Evolutionary conservation across 2,888 invertebrate genomes (phyloP), one percentile per base, ranked within the genome.

Genomic region (Nasonovia ribisnigri): DNA sequence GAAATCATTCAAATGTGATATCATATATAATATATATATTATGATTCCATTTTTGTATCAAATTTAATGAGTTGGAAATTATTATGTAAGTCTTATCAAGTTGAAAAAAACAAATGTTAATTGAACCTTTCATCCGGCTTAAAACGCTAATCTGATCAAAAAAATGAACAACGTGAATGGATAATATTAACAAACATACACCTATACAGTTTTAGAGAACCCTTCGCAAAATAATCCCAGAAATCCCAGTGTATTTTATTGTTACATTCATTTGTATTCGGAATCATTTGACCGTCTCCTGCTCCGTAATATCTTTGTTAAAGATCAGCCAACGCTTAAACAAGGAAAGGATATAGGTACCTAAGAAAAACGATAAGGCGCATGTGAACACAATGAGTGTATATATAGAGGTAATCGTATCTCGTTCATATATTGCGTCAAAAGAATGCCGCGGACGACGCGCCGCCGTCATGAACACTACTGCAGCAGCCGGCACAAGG

Each of bases 281-380:
- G 24, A 51, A 43, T 48, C 60, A 67, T 93, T 93, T 93, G 93
- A 93, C 93, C 93, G 86, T 60, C 67, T 86, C 29, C 54, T 43
- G 51, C 24, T 20, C 1, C 1, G 36, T 67, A 67, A 92, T 89
- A 84, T 43, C 54, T 87, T 93, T 93, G 90, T 93, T 93, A 90
- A 51, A 84, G 89, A 90, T 90, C 90, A 60, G 42, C 86, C 86
- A n/a, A 67, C 51, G 90, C 36, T 48, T 86, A 60, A 87, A 51
- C 36, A 60, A 93, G 86, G 93, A 93, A 93, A 93, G 93, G 90
- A 93, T 93, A 90, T 36, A n/a, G n/a, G n/a, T n/a, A n/a, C n/a
- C n/a, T n/a, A 26, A 24, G 90, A 67, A 87, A 93, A 90, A 86
- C 90, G 93, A 93, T 93, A 93, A 84, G 93, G 16, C 86, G 24